Percentiles rank a stretch among this genome's conserved stretches.
Evolutionary conservation across 92 coral and sea anemone genomes (phyloP).

Genomic region (Galaxea fascicularis): DNA sequence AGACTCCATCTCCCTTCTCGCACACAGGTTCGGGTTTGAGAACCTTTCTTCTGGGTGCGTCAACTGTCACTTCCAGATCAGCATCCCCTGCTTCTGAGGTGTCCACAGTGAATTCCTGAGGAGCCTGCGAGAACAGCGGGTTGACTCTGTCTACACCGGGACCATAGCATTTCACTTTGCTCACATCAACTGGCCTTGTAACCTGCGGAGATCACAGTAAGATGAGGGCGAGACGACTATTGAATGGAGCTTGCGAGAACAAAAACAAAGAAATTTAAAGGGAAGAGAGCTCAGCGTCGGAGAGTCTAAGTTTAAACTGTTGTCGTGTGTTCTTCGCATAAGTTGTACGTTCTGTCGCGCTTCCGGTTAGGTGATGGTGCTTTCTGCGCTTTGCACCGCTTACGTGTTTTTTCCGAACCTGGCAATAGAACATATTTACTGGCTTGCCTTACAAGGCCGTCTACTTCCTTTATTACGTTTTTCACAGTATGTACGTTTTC

Average conservation of each 20-base stretch:
- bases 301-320: too few relatives aligned
- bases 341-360: too few relatives aligned
- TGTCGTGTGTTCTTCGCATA: too few relatives aligned
- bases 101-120: slow-evolving; percentile 91
- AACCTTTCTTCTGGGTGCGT: slow-evolving; percentile 81
- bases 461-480: not conserved
- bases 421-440: not conserved
- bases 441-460: not conserved
- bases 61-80: slow-evolving; percentile 89
- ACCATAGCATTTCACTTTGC: slow-evolving; percentile 96
- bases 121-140: slow-evolving; percentile 87
- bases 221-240: too few relatives aligned
- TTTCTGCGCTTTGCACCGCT: not conserved
- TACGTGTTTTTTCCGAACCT: too few relatives aligned
- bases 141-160: slow-evolving; percentile 92
- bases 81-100: slow-evolving; percentile 97
- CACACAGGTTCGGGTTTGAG: slow-evolving; percentile 85
- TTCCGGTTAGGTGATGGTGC: not conserved
- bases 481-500: not conserved
- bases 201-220: slow-evolving; percentile 13
- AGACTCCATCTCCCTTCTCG: slow-evolving; percentile 86
- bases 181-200: slow-evolving; percentile 88
- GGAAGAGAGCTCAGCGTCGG: too few relatives aligned
- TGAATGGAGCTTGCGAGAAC: too few relatives aligned
- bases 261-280: too few relatives aligned